Conservation (phyloP, 2,113 vertebrate species). For the Xenopus borealis region DNA sequence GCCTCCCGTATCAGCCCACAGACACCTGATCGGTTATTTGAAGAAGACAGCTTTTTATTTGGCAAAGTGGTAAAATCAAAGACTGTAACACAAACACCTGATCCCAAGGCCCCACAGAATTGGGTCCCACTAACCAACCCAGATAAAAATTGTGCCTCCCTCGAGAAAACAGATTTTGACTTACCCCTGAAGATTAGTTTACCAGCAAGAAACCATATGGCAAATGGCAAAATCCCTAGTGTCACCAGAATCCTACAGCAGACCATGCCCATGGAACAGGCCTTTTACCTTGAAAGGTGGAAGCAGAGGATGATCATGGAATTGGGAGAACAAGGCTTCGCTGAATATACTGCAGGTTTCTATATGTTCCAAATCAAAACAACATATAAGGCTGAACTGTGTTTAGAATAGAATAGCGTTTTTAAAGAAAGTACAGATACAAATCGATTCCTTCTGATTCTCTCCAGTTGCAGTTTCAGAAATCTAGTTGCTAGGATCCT, state of each 20-base stretch:
- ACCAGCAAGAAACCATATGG: slow-evolving; percentile 43
- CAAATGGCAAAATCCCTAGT: slow-evolving; percentile 63
- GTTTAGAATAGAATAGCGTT: too few species aligned
- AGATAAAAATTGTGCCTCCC: slow-evolving; percentile 48
- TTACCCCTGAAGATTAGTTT: slow-evolving; percentile 67
- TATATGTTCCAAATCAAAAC: not conserved
- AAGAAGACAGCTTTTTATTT: slow-evolving; percentile 74
- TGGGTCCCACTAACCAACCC: slow-evolving; percentile 70
- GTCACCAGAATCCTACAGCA: slow-evolving; percentile 87
- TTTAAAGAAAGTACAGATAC: too few species aligned
- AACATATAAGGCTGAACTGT: too few species aligned
- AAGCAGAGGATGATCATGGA: slow-evolving; percentile 80
- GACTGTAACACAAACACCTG: slow-evolving; percentile 31
- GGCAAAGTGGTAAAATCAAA: slow-evolving; percentile 71
- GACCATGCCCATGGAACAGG: slow-evolving; percentile 79
- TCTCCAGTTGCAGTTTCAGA: too few species aligned
- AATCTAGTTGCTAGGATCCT: too few species aligned
- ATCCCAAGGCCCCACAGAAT: slow-evolving; percentile 55
- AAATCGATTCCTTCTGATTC: too few species aligned
- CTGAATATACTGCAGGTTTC: slow-evolving; percentile 79
- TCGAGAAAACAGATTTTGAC: slow-evolving; percentile 44
- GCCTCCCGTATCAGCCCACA: slow-evolving; percentile 67
- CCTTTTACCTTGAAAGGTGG: slow-evolving; percentile 86
- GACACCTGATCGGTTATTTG: slow-evolving; percentile 71
- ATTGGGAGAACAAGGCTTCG: slow-evolving; percentile 88